Evolutionary conservation across 2,888 invertebrate species (phyloP).

Genomic region (Drosophila nr. fundita): DNA sequence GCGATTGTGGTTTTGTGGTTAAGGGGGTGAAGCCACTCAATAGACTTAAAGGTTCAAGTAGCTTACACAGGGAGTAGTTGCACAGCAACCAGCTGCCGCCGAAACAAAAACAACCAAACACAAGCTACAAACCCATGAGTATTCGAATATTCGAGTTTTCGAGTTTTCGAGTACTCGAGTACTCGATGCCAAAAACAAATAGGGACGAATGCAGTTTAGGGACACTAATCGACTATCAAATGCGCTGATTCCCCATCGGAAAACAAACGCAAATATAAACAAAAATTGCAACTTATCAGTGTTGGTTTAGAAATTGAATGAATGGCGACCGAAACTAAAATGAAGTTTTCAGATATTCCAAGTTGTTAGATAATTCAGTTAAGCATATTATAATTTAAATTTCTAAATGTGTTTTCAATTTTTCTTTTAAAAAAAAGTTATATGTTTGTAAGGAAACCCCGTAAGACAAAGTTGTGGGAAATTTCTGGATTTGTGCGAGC

Average conservation of each 20-base stretch:
- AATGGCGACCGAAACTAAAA: not conserved
- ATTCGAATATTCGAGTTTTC: constrained; percentile 6
- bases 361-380: not conserved
- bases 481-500: not conserved
- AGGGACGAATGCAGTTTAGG: not conserved
- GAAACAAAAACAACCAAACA: constrained; percentile 22
- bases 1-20: not conserved
- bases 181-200: constrained; percentile 34
- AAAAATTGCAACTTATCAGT: not conserved
- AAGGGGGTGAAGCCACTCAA: constrained; percentile 47
- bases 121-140: constrained; percentile 12
- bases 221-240: constrained; percentile 5
- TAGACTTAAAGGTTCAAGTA: constrained; percentile 66
- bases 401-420: not conserved
- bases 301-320: not conserved
- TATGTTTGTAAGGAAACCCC: not conserved
- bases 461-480: not conserved
- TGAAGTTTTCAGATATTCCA: not conserved
- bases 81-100: constrained; percentile 22
- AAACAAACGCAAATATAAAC: not conserved
- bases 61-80: constrained; percentile 33
- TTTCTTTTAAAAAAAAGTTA: not conserved
- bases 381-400: not conserved
- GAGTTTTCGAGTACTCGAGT: not conserved
- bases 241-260: not conserved